These are phyloP conservation scores for Sclerurus mexicanus DNA, from an alignment of 2,113 vertebrate species.

Conservation along the genomic window DNA sequence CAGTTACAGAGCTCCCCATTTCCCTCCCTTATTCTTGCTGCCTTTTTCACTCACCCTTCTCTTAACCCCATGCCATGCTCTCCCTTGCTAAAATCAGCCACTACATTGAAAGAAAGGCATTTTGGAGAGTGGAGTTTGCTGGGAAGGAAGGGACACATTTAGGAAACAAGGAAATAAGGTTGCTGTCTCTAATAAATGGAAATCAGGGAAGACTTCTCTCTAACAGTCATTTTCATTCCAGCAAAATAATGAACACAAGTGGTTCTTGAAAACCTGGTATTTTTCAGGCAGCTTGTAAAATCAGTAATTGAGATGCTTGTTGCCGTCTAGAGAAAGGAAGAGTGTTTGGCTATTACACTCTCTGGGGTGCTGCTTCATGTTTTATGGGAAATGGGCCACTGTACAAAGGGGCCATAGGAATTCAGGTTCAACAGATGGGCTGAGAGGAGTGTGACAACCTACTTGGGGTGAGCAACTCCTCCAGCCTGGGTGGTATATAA, in stretches of 20 bases:
- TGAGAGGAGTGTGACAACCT: neutral
- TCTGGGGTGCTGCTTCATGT: neutral
- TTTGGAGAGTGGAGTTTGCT: neutral
- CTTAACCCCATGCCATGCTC: neutral
- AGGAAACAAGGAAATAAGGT: neutral
- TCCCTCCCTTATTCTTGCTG: neutral
- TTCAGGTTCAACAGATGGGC: neutral
- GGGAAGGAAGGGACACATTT: neutral
- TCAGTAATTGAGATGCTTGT: neutral
- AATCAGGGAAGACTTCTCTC: neutral
- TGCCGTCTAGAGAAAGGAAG: neutral
- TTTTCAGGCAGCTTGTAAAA: neutral
- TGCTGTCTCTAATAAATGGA: neutral
- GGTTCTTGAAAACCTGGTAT: neutral
- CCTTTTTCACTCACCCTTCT: neutral
- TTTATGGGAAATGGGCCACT: neutral
- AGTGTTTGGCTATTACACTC: neutral
- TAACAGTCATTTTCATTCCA: neutral
- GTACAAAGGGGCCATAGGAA: neutral
- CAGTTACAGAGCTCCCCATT: neutral
- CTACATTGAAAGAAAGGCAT: neutral
- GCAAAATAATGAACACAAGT: neutral
- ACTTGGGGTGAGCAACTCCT: neutral
- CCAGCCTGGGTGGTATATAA: neutral
- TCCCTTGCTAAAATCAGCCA: neutral